phyloP scores from a whole-genome alignment of 2,888 invertebrate genomes.

The Lasius fuliginosus region DNA sequence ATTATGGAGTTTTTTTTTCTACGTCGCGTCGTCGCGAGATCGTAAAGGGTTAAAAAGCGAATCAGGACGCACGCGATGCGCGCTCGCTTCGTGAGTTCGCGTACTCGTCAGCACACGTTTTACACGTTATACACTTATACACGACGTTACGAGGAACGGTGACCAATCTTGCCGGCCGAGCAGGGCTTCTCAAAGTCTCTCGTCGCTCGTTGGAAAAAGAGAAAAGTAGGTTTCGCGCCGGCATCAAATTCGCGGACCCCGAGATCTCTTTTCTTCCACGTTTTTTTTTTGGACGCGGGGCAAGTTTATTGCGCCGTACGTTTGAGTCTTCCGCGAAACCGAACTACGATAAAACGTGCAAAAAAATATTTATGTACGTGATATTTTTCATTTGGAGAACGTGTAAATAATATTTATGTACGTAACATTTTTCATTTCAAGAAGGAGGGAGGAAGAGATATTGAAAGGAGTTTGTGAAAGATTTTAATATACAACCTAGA shows the following conservation, averaged over 20 bases:
- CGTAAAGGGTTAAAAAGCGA: conserved; percentile 46
- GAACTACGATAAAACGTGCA: neutral
- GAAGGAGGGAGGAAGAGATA: neutral
- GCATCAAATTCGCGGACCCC: conserved; percentile 9
- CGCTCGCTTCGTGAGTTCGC: conserved; percentile 16
- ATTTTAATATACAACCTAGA: neutral
- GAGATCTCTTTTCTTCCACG: conserved; percentile 5
- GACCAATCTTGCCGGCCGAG: conserved; percentile 45
- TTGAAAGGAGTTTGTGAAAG: neutral
- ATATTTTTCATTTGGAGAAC: neutral
- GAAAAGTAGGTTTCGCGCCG: conserved; percentile 9
- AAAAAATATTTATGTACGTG: neutral
- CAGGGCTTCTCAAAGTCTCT: conserved; percentile 38
- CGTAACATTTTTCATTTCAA: neutral
- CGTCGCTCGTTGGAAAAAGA: neutral
- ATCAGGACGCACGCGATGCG: conserved; percentile 46
- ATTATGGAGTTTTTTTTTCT: neutral
- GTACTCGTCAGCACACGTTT: conserved; percentile 35
- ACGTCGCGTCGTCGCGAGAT: neutral
- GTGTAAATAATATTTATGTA: neutral
- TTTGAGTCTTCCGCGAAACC: neutral
- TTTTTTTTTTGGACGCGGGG: neutral
- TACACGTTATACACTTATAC: conserved; percentile 3
- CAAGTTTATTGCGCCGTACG: neutral
- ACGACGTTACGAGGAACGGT: conserved; percentile 26